Evolutionary conservation across 2,888 invertebrate genomes (phyloP).

Genomic region (Quadroppia sp.): DNA sequence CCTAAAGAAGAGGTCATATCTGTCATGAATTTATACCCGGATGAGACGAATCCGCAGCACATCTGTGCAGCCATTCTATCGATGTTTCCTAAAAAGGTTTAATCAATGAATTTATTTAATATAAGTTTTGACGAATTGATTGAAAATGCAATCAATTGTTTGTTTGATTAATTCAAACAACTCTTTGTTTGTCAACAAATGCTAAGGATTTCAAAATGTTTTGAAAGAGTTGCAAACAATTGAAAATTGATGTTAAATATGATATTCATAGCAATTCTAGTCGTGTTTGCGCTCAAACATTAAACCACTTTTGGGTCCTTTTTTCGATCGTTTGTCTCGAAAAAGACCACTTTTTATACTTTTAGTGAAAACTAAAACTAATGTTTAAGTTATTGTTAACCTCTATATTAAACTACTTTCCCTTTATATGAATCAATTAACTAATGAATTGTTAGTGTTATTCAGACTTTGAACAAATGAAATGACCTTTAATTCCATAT

Average conservation of each 20-base stretch:
- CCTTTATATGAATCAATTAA: background rate
- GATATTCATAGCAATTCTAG: constrained; percentile 11
- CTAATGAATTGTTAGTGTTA: background rate
- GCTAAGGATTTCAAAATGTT: too few species aligned
- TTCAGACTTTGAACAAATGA: background rate
- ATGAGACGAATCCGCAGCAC: constrained; percentile 80
- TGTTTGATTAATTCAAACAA: constrained; percentile 19
- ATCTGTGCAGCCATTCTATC: constrained; percentile 80
- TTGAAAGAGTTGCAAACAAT: background rate
- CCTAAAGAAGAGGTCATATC: constrained; percentile 82
- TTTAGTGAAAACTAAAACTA: background rate
- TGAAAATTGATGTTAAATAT: background rate
- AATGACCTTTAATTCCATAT: background rate
- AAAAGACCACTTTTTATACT: background rate
- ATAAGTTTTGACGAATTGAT: background rate
- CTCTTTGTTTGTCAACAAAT: background rate
- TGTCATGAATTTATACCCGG: constrained; percentile 81
- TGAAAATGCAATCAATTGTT: background rate
- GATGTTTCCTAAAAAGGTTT: constrained; percentile 54
- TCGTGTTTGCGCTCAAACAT: constrained; percentile 15
- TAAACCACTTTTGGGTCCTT: background rate
- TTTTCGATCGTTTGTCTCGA: background rate
- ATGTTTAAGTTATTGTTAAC: too few species aligned
- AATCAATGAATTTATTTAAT: background rate
- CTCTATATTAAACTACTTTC: too few species aligned